phyloP scores from a whole-genome alignment of 2,888 invertebrate species.

The Selenia dentaria region DNA sequence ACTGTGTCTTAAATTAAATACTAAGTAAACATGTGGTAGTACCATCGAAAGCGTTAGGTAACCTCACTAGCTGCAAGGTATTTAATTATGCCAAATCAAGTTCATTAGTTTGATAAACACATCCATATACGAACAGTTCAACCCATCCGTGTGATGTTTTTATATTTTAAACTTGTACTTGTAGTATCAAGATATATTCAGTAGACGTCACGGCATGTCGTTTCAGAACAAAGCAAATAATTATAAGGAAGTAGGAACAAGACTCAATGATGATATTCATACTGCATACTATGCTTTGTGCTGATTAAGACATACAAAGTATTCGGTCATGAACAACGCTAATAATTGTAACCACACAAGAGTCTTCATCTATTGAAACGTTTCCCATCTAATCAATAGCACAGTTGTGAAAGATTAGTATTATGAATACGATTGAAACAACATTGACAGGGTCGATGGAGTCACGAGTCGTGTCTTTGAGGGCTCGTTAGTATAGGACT shows the following conservation, averaged over 20 bases:
- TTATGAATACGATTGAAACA: slow-evolving; percentile 24
- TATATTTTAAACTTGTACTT: too few species aligned
- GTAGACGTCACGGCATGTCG: slow-evolving; percentile 20
- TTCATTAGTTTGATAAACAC: too few species aligned
- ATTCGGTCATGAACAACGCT: slow-evolving; percentile 13
- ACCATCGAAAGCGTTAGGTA: too few species aligned
- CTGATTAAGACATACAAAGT: slow-evolving; percentile 20
- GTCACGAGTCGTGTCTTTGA: slow-evolving; percentile 32
- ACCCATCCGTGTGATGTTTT: too few species aligned
- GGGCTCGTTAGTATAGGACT: slow-evolving; percentile 19
- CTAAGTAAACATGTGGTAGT: too few species aligned
- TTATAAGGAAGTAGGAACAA: slow-evolving; percentile 32
- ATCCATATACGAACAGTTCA: too few species aligned
- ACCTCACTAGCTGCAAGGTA: too few species aligned
- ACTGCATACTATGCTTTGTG: slow-evolving; percentile 11
- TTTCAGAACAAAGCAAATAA: slow-evolving; percentile 31
- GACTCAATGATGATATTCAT: slow-evolving; percentile 24
- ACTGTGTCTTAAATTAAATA: too few species aligned
- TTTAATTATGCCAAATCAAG: too few species aligned
- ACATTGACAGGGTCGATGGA: slow-evolving; percentile 30
- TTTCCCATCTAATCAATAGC: slow-evolving; percentile 21
- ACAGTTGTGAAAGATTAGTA: slow-evolving; percentile 22
- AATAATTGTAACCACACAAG: slow-evolving; percentile 3
- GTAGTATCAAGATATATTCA: slow-evolving; percentile 13
- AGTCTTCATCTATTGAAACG: slow-evolving; percentile 11